Percentiles rank a stretch among this genome's conserved stretches.
Conservation (phyloP, 2,113 vertebrate genomes). For the Prietella phreatophila region DNA sequence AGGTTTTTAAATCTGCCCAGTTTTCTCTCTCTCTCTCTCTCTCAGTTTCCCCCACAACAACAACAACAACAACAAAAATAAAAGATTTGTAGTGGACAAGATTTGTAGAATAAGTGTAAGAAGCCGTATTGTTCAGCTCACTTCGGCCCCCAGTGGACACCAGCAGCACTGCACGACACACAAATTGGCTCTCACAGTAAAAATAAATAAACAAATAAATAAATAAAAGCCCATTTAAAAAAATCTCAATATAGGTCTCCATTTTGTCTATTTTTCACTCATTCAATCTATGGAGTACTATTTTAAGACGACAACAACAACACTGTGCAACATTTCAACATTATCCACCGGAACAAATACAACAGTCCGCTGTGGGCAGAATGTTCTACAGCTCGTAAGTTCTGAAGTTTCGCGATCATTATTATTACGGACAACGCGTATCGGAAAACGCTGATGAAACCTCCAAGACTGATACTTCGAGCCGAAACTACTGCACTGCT, state of each 20-base stretch:
- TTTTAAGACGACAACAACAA: background rate
- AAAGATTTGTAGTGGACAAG: background rate
- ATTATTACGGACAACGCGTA: background rate
- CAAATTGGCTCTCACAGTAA: background rate
- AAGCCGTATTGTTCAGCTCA: background rate
- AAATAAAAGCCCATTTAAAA: background rate
- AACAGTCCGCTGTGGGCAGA: background rate
- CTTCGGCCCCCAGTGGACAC: background rate
- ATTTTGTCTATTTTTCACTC: no score
- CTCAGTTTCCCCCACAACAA: background rate
- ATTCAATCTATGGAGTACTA: background rate
- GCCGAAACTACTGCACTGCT: background rate
- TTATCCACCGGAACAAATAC: background rate
- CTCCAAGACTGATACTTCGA: no score
- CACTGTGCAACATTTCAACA: background rate
- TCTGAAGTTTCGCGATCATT: no score
- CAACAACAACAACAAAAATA: no score
- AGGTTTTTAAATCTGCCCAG: background rate
- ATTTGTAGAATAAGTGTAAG: background rate
- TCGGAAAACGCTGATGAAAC: background rate
- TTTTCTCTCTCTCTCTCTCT: background rate
- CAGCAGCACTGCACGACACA: background rate
- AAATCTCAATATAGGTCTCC: background rate
- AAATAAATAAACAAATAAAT: background rate
- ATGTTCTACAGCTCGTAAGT: background rate